Conservation (phyloP, 2,113 vertebrate species). For the Megaceryle torquata region DNA sequence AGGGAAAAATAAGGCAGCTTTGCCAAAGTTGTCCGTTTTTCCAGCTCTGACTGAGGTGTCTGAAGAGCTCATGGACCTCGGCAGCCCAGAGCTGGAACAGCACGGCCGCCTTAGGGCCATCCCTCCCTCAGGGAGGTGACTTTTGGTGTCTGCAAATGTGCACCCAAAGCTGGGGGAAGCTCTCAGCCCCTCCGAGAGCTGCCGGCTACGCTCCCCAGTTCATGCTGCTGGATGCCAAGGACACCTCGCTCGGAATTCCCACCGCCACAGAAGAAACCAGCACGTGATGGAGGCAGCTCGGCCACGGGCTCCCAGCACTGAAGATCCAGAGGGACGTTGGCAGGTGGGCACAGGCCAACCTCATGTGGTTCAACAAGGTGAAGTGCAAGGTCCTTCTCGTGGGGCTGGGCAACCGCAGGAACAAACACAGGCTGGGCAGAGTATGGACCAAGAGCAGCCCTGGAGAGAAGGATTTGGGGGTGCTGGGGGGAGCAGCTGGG, state of each 20-base stretch:
- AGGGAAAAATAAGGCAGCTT: neutral
- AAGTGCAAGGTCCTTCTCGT: too few relatives aligned
- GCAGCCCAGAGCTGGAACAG: neutral
- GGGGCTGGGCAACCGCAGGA: too few relatives aligned
- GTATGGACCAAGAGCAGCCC: too few relatives aligned
- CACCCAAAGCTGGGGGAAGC: neutral
- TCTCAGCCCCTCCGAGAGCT: neutral
- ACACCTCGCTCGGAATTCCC: neutral
- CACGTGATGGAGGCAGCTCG: neutral
- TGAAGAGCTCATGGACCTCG: neutral
- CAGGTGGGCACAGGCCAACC: too few relatives aligned
- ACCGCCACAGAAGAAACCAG: neutral
- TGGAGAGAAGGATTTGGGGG: too few relatives aligned
- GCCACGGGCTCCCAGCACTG: neutral
- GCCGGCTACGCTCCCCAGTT: neutral
- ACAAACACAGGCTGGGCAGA: too few relatives aligned
- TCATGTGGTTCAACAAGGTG: too few relatives aligned
- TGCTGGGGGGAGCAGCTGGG: too few relatives aligned
- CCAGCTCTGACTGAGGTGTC: neutral
- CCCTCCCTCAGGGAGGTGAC: neutral
- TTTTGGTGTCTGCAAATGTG: neutral
- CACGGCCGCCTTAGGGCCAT: fast-evolving
- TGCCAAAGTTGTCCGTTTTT: neutral
- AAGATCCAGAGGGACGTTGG: too few relatives aligned
- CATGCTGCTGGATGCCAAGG: fast-evolving